Evolutionary conservation across 2,113 vertebrate species (phyloP).

Genomic region (Haemorhous mexicanus): DNA sequence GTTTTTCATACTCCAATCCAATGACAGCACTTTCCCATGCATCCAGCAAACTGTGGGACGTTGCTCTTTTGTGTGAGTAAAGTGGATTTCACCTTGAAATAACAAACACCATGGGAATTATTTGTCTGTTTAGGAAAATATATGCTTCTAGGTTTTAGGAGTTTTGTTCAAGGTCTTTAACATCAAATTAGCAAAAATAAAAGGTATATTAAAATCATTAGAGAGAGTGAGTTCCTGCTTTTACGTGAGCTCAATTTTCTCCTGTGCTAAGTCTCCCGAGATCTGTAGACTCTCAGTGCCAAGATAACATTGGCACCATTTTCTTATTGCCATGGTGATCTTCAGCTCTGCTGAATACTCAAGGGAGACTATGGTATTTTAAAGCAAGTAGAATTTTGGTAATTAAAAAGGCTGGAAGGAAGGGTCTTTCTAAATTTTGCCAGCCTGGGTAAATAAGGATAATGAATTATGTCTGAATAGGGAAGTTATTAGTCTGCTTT

Average conservation of each 20-base stretch:
- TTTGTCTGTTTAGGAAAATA: constrained; percentile 48
- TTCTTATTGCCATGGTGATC: constrained; percentile 81
- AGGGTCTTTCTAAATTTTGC: constrained; percentile 65
- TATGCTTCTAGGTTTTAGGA: neutral
- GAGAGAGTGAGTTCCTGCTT: constrained; percentile 37
- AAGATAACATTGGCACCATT: constrained; percentile 72
- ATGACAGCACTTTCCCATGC: neutral
- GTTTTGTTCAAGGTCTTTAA: constrained; percentile 50
- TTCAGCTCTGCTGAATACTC: constrained; percentile 74
- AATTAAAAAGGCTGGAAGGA: constrained; percentile 77
- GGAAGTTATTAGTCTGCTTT: constrained; percentile 31
- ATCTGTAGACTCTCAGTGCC: constrained; percentile 63
- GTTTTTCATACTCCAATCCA: neutral
- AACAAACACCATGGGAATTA: neutral
- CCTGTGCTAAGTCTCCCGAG: constrained; percentile 64
- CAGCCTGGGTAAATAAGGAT: constrained; percentile 64
- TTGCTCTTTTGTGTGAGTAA: neutral
- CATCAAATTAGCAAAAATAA: constrained; percentile 64
- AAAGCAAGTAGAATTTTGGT: constrained; percentile 76
- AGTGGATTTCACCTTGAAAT: neutral
- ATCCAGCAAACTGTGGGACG: neutral
- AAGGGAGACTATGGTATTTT: constrained; percentile 71
- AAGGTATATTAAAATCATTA: constrained; percentile 40
- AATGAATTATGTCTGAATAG: constrained; percentile 50
- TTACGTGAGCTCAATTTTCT: constrained; percentile 67